phyloP scores from a whole-genome alignment of 2,113 vertebrate species.

The Dolichotis patagonum region DNA sequence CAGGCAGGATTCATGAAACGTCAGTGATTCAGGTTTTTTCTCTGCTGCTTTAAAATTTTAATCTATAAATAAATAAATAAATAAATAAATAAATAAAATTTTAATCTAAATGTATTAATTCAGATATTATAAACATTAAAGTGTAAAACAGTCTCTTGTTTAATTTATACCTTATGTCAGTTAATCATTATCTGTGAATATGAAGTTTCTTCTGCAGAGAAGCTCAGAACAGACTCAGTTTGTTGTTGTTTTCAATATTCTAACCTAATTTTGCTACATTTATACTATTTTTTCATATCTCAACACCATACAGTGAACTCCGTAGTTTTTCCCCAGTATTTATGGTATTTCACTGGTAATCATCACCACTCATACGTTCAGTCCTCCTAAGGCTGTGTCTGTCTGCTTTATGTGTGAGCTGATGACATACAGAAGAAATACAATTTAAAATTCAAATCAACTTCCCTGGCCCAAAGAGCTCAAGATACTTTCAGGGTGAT shows the following conservation, averaged over 20 bases:
- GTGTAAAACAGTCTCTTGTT: background rate
- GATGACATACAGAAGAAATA: conserved; percentile 7
- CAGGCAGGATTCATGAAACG: background rate
- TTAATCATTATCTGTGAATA: background rate
- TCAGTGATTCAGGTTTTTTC: background rate
- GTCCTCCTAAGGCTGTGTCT: background rate
- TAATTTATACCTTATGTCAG: background rate
- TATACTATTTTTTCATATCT: background rate
- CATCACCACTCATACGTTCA: background rate
- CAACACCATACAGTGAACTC: accelerated
- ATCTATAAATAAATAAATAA: too few relatives aligned
- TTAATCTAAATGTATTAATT: background rate
- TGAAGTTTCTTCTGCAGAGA: background rate
- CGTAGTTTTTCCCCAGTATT: background rate
- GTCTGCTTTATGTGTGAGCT: background rate
- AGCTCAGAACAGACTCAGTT: background rate
- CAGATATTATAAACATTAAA: background rate
- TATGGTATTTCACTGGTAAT: too few relatives aligned
- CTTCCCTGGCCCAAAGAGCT: background rate
- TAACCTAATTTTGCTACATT: background rate
- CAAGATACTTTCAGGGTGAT: conserved; percentile 19
- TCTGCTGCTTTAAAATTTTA: background rate
- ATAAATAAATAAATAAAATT: too few relatives aligned
- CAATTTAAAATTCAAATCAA: background rate
- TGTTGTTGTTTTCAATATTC: background rate